Evolutionary conservation across 2,888 invertebrate species (phyloP).

Genomic region (Drosophila putrida): DNA sequence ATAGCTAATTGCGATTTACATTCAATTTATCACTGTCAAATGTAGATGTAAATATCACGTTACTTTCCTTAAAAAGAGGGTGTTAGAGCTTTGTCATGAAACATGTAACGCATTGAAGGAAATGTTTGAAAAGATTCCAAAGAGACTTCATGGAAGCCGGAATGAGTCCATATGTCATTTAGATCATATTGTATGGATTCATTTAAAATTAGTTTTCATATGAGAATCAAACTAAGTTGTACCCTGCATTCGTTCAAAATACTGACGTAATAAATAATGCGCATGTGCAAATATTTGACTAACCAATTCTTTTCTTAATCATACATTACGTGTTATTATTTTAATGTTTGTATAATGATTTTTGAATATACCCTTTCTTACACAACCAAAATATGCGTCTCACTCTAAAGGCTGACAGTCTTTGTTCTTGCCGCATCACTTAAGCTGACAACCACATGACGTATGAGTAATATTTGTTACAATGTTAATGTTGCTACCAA

Average conservation of each 20-base stretch:
- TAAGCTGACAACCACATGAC: slow-evolving; percentile 2
- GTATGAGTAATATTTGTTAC: slow-evolving; percentile 32
- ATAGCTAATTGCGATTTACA: slow-evolving; percentile 6
- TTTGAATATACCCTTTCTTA: neutral
- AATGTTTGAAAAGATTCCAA: too few relatives aligned
- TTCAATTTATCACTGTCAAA: neutral
- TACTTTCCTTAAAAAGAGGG: neutral
- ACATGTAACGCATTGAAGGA: neutral
- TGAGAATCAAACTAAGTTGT: neutral
- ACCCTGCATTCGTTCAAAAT: neutral
- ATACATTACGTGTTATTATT: too few relatives aligned
- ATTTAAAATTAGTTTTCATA: too few relatives aligned
- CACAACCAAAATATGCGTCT: neutral
- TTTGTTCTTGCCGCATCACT: slow-evolving; percentile 1
- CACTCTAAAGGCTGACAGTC: neutral
- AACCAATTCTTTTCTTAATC: too few relatives aligned
- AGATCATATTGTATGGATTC: too few relatives aligned
- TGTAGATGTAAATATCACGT: neutral
- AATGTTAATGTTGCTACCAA: too few relatives aligned
- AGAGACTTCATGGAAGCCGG: too few relatives aligned
- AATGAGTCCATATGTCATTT: too few relatives aligned
- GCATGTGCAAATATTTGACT: too few relatives aligned
- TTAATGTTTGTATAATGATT: neutral
- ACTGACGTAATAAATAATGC: too few relatives aligned
- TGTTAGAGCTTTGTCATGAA: neutral